Conservation (phyloP, 2,113 vertebrate genomes). For the Morphnarchus princeps region DNA sequence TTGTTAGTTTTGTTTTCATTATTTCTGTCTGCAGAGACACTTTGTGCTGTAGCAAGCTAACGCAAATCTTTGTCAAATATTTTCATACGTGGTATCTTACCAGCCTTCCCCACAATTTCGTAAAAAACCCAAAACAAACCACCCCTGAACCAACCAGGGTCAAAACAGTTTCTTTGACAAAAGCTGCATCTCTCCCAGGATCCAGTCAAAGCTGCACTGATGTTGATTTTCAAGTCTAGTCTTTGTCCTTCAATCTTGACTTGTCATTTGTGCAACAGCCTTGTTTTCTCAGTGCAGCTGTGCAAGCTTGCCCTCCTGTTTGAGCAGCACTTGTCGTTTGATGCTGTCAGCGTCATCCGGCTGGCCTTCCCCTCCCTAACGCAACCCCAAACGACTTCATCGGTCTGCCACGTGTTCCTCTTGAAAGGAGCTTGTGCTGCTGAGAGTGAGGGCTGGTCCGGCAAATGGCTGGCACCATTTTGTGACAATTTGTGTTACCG, state of each 20-base stretch:
- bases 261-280: neutral
- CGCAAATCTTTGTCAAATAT: neutral
- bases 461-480: neutral
- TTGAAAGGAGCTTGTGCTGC: neutral
- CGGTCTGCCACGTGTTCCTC: neutral
- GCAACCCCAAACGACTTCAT: accelerated
- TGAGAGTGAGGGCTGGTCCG: neutral
- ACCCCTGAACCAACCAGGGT: neutral
- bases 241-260: neutral
- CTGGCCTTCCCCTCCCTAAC: neutral
- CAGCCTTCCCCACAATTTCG: neutral
- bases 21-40: neutral
- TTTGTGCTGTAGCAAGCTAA: neutral
- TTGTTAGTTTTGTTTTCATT: neutral
- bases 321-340: neutral
- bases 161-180: neutral
- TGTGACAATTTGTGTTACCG: neutral
- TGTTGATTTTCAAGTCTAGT: neutral
- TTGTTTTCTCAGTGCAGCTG: neutral
- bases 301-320: neutral
- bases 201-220: neutral
- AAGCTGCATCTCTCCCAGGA: too few species aligned
- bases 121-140: neutral
- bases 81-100: neutral
- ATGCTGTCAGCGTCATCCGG: neutral